Base-by-base conservation (phyloP, 1,140 invertebrate genomes). In the Mycetomoellerius zeteki region DNA sequence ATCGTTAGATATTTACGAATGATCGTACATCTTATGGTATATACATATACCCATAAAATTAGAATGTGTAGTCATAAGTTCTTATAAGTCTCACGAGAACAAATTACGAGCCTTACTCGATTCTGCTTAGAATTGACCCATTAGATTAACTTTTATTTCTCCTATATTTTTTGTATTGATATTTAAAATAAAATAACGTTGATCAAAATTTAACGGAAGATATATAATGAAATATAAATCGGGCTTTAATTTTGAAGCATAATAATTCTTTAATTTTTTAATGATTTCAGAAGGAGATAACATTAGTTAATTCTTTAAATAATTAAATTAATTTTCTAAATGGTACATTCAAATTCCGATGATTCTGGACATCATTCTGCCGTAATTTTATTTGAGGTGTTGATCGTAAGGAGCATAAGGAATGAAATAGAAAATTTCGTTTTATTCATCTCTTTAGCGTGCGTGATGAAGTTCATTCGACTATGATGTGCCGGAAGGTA, bases 401-500 rank as follows among this genome's bases (percentile, higher is more conserved):
- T 24, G 37, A 64, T 47, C 14, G 12, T 37, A 5, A 1, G 16
- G 2, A 14, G n/a, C 30, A 19, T 47, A 16, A 64, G 24, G 24
- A 50, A 58, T 65, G 10, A 30, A 78, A 21, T 60, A 50, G 6
- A 16, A 19, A n/a, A 54, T 37, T 81, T 54, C 6, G 21, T 71
- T 12, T 14, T 37, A 69, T 71, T 37, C 54, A 69, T 71, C 6
- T 58, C 27, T 54, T 21, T 56, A 0, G 56, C 37, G 10, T 10
- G 5, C 30, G 7, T 43, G 30, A 43, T 81, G 33, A 67, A 80
- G 16, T 67, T 72, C 10, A 12, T 5, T 58, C 65, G 30, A 56
- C 33, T 80, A 77, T 73, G 78, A 72, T 62, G 62, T 52, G 58
- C 30, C 54, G 67, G 60, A 69, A 86, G 76, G 69, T 86, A 47